Evolutionary conservation across 2,113 vertebrate species (phyloP).

Genomic region (Callithrix jacchus): DNA sequence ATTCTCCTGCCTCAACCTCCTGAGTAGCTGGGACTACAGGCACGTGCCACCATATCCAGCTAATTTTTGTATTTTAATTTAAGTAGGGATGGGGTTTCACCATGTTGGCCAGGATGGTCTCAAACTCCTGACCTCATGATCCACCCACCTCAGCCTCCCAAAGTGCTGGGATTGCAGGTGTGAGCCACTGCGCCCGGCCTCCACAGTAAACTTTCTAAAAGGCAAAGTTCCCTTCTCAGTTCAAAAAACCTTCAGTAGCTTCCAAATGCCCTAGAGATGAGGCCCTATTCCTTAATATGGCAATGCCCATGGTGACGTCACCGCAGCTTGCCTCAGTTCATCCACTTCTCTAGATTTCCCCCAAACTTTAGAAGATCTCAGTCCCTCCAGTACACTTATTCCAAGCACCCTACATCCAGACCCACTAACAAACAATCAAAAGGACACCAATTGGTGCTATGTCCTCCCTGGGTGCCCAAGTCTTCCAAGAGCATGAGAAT

Average conservation of each 20-base stretch:
- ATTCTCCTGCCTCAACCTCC: too few species aligned
- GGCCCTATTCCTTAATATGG: rapidly evolving
- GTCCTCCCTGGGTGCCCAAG: neutral
- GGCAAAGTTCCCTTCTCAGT: neutral
- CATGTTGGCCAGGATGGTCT: too few species aligned
- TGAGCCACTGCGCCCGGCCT: rapidly evolving
- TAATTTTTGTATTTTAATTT: too few species aligned
- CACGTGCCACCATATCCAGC: rapidly evolving
- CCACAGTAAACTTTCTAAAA: neutral
- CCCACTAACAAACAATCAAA: neutral
- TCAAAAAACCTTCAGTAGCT: neutral
- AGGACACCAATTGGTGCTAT: too few species aligned
- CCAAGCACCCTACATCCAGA: neutral
- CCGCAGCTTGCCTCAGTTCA: neutral
- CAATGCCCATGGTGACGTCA: rapidly evolving
- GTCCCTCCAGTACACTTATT: neutral
- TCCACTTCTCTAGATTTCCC: neutral
- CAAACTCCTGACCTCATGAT: too few species aligned
- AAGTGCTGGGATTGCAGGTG: too few species aligned
- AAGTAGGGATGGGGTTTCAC: too few species aligned
- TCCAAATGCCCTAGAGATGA: neutral
- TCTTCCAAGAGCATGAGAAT: neutral
- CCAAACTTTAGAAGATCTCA: too few species aligned
- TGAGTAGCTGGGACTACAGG: too few species aligned
- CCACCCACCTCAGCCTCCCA: too few species aligned